phyloP scores from a whole-genome alignment of 2,113 vertebrate genomes.

The Myocastor coypus region DNA sequence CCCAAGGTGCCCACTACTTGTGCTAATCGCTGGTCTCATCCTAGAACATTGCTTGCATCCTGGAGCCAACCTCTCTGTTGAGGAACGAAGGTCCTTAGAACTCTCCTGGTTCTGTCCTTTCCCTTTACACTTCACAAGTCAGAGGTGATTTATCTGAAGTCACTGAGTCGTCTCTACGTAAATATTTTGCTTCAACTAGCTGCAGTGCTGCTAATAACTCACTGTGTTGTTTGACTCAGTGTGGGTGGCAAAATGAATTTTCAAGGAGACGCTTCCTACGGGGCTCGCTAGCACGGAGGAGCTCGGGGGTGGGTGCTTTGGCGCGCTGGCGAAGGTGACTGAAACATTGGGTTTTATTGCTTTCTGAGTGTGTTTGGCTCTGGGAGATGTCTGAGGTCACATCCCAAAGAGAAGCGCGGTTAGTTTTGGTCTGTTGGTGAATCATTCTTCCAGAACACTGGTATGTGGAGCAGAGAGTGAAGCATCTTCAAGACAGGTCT shows the following conservation, averaged over 20 bases:
- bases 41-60: neutral
- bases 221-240: neutral
- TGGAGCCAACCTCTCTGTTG: accelerated
- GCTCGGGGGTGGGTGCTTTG: neutral
- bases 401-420: neutral
- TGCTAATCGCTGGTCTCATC: neutral
- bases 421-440: constrained; percentile 63
- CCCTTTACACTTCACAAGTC: neutral
- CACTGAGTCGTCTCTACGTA: neutral
- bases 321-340: neutral
- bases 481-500: neutral
- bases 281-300: neutral
- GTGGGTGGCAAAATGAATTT: constrained; percentile 1
- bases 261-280: neutral
- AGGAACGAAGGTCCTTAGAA: neutral
- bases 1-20: accelerated
- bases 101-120: neutral
- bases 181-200: neutral
- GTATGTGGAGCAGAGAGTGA: neutral
- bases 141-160: neutral
- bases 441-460: constrained; percentile 21
- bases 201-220: neutral
- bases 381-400: constrained; percentile 33
- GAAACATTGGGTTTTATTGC: neutral
- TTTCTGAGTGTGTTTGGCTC: constrained; percentile 26